Evolutionary conservation across 2,113 vertebrate genomes (phyloP), one percentile per base, ranked within the genome.

Genomic region (Pitta sordida): DNA sequence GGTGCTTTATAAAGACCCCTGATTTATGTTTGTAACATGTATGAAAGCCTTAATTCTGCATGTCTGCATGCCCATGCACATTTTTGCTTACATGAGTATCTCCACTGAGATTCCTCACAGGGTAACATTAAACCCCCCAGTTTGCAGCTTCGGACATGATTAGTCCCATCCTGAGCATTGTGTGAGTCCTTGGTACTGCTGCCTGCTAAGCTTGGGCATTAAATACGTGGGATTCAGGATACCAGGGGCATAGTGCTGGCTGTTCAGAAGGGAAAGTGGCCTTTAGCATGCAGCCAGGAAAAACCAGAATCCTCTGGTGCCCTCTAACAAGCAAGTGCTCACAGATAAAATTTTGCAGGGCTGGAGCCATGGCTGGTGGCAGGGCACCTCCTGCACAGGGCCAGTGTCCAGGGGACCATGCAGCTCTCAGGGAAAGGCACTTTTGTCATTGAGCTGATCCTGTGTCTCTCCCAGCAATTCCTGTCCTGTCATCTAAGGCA

Each of bases 31-130:
- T 68, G 29, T 91, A 68, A 56, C 39, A 32, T 0, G 1, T 26
- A 32, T 14, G 43, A 86, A 91, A 83, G 86, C 86, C 88, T 94
- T 94, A 92, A 84, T 75, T 81, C 77, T 84, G 64, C 63, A 43
- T 24, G 24, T 79, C 65, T 75, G 32, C 2, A 0, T 29, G 51
- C 51, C 60, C 23, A 0, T 55, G 60, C 52, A n/a, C 43, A 14
- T 23, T 60, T 83, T 71, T 49, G 48, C 52, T 56, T 48, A 20
- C 10, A 1, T 11, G 43, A 79, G 20, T 52, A 52, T 59, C 46
- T 76, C 37, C 58, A 11, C 30, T 34, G 48, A 56, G 67, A 20
- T 59, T 74, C 51, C 36, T 88, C 49, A 14, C 22, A 9, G n/a
- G 67, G 36, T 76, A 29, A 48, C 79, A 75, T 58, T 52, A 86